These are phyloP conservation scores for Lithophane semibrunnea DNA, from an alignment of 2,888 invertebrate genomes.

Conservation along the genomic window DNA sequence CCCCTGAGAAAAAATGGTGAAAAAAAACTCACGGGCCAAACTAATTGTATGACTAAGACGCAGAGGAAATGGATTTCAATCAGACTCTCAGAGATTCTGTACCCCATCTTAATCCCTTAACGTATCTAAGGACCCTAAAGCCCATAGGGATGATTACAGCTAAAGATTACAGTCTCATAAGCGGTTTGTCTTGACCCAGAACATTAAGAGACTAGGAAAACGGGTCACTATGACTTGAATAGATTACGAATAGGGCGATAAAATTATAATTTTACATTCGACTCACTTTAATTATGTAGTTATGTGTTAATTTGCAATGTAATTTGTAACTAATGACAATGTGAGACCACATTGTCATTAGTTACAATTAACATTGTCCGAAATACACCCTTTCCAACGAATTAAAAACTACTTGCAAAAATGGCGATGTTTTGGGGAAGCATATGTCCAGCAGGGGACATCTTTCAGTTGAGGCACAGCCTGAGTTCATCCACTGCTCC, in stretches of 20 bases:
- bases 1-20: too few species aligned
- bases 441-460: background rate
- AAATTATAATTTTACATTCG: constrained; percentile 25
- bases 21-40: too few species aligned
- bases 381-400: background rate
- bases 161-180: background rate
- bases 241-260: constrained; percentile 31
- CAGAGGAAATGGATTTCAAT: background rate
- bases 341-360: background rate
- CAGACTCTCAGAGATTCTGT: background rate
- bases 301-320: constrained; percentile 15
- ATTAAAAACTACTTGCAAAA: background rate
- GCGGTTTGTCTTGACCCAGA: constrained; percentile 29
- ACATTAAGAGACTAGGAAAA: constrained; percentile 31
- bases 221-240: constrained; percentile 20
- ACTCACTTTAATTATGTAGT: constrained; percentile 12
- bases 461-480: background rate
- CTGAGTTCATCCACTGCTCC: background rate
- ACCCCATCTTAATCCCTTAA: background rate
- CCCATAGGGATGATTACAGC: background rate
- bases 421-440: background rate
- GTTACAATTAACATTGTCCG: too few species aligned
- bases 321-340: constrained; percentile 14
- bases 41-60: background rate
- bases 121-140: background rate